phyloP scores from a whole-genome alignment of 2,888 invertebrate genomes.

The Pyrochroa serraticornis region DNA sequence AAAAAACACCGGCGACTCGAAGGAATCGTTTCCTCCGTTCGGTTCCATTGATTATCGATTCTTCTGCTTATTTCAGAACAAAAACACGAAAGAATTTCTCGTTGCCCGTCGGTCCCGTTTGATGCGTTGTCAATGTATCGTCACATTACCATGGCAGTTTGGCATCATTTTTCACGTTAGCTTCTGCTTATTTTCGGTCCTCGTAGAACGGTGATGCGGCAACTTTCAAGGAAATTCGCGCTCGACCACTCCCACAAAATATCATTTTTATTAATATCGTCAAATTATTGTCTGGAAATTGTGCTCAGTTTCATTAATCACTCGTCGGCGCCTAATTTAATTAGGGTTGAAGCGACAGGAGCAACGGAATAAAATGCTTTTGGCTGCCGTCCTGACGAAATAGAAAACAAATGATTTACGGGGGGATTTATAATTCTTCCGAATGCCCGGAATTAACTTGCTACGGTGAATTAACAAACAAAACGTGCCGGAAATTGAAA shows the following conservation, averaged over 20 bases:
- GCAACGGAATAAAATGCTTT: too few species aligned
- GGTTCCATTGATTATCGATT: conserved; percentile 20
- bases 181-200: conserved; percentile 32
- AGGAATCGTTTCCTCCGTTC: too few species aligned
- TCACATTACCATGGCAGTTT: conserved; percentile 32
- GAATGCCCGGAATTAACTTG: conserved; percentile 43
- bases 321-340: too few species aligned
- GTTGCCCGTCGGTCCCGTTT: conserved; percentile 21
- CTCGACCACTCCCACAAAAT: conserved; percentile 29
- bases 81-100: conserved; percentile 24
- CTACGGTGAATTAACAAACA: conserved; percentile 46
- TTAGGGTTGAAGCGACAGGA: too few species aligned
- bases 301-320: too few species aligned
- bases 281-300: background rate
- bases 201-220: conserved; percentile 25
- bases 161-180: conserved; percentile 35
- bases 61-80: conserved; percentile 21
- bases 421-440: conserved; percentile 39
- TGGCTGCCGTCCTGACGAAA: background rate
- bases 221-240: conserved; percentile 25
- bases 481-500: conserved; percentile 51
- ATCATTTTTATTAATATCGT: conserved; percentile 24
- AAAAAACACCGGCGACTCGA: too few species aligned
- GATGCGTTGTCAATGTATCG: conserved; percentile 36
- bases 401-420: conserved; percentile 37